Conservation (phyloP, 1,140 invertebrate species). For the Zaprionus ornatus region DNA sequence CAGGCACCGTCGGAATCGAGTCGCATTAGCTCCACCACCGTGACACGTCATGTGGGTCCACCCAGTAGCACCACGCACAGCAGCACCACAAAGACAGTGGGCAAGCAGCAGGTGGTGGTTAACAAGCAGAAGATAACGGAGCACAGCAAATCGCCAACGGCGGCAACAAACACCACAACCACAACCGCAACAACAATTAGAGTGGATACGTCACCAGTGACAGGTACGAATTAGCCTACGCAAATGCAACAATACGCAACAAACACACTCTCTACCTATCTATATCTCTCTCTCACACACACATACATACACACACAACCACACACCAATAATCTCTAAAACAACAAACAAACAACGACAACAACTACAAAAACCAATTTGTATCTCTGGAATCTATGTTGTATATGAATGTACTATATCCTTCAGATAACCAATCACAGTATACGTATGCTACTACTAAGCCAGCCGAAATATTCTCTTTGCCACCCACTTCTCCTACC, state of each 20-base stretch:
- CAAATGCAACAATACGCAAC: neutral
- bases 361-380: slow-evolving; percentile 37
- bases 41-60: slow-evolving; percentile 56
- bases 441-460: slow-evolving; percentile 83
- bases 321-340: slow-evolving; percentile 18
- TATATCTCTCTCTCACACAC: slow-evolving; percentile 9
- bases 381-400: slow-evolving; percentile 65
- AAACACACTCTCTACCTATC: slow-evolving; percentile 14
- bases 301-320: neutral
- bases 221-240: slow-evolving; percentile 78
- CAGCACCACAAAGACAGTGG: slow-evolving; percentile 60
- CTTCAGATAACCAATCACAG: slow-evolving; percentile 81
- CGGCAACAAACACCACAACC: slow-evolving; percentile 37
- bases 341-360: slow-evolving; percentile 27
- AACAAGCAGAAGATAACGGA: slow-evolving; percentile 55
- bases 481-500: slow-evolving; percentile 75
- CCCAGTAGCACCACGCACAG: slow-evolving; percentile 23
- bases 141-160: slow-evolving; percentile 13
- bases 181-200: slow-evolving; percentile 51
- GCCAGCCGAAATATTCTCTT: slow-evolving; percentile 81
- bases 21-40: slow-evolving; percentile 75
- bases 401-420: slow-evolving; percentile 78
- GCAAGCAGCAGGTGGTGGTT: slow-evolving; percentile 47
- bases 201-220: slow-evolving; percentile 50
- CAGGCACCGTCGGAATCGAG: slow-evolving; percentile 75